Percentiles rank a stretch among this genome's conserved stretches.
These are phyloP conservation scores for Alexandromys fortis DNA, from an alignment of 2,113 vertebrate species.

Conservation along the genomic window DNA sequence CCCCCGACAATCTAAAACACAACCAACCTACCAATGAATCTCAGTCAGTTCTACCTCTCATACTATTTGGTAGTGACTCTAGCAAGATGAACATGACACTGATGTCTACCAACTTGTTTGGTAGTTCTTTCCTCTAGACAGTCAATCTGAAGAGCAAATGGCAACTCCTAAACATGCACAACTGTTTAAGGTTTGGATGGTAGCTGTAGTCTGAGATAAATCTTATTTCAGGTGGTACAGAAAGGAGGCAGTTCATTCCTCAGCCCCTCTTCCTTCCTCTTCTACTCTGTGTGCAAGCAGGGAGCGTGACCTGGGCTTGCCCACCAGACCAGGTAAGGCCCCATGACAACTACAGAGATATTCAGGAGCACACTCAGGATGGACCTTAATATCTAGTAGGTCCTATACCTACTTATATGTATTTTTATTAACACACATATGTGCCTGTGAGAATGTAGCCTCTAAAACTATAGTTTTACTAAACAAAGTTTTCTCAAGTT, in stretches of 20 bases:
- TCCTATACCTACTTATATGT: neutral
- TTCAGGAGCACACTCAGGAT: neutral
- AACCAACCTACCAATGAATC: neutral
- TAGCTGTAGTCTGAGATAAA: neutral
- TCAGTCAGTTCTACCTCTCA: neutral
- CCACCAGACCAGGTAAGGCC: no score
- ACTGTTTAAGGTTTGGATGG: neutral
- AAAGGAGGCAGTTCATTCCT: no score
- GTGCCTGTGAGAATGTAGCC: neutral
- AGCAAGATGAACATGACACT: neutral
- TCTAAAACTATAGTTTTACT: neutral
- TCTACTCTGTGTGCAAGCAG: no score
- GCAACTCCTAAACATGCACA: neutral
- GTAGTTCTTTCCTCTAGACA: neutral
- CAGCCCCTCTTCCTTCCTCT: no score
- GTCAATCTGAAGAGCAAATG: neutral
- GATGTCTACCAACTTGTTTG: neutral
- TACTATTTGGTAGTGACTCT: neutral
- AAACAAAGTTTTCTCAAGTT: neutral
- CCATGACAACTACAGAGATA: no score
- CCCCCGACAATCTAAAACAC: neutral
- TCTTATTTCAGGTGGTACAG: neutral
- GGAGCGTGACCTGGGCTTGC: no score
- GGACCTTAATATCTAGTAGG: rapidly evolving
- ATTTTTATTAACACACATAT: neutral